Percentiles rank a stretch among this genome's conserved stretches.
Conservation (phyloP, 2,113 vertebrate species). For the Chionis minor region DNA sequence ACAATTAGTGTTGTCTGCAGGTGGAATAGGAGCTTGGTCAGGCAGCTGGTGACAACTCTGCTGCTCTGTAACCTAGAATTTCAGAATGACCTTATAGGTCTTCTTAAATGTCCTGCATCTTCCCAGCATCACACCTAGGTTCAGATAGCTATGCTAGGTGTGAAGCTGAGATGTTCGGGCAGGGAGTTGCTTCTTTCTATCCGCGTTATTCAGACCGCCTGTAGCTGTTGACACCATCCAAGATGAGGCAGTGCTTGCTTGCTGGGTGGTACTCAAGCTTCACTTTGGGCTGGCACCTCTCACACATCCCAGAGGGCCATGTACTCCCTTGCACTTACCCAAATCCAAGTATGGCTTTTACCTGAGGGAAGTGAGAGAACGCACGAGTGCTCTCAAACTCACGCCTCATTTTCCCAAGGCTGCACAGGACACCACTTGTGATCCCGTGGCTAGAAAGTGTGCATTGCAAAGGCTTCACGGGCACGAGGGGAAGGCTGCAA, state of each 20-base stretch:
- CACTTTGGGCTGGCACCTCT: not conserved
- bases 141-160: not conserved
- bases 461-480: not conserved
- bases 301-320: not conserved
- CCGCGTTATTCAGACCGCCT: not conserved
- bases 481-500: not conserved
- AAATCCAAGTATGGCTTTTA: not conserved
- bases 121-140: not conserved
- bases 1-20: not conserved
- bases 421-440: not conserved
- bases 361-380: not conserved
- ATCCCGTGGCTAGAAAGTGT: not conserved
- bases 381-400: not conserved
- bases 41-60: not conserved
- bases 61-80: not conserved
- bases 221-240: not conserved
- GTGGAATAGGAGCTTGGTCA: not conserved
- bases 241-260: not conserved
- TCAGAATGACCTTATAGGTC: not conserved
- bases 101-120: not conserved
- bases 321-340: fast-evolving
- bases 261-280: not conserved
- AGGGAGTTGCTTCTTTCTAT: not conserved
- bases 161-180: not conserved
- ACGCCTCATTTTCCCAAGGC: not conserved